Base-by-base conservation (phyloP, 2,888 invertebrate genomes). In the Drosophila suboccidentalis region DNA sequence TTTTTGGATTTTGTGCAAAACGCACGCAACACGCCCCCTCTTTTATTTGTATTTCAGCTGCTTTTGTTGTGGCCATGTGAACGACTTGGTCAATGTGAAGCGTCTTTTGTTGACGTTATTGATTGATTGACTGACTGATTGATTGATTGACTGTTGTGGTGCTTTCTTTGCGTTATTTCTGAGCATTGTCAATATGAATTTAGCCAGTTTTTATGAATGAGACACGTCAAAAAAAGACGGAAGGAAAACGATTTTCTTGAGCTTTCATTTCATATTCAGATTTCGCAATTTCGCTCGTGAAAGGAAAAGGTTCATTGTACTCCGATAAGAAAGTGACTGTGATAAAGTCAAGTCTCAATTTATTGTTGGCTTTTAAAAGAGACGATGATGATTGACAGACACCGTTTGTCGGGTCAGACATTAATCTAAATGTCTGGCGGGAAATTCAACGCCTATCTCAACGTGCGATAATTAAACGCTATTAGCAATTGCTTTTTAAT, bases 211-310 rank as follows among this genome's bases (percentile, higher is more conserved):
- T 64, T 63, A 65, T 80, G 88, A 88, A 69, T 75, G 87, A 69
- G 69, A 85, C 64, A 88, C 68, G 86, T 69, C 77, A 67, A 68
- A 74, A 74, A 29, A 19, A 26, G 1, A 71, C 87, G 85, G 88
- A 84, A 89, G 75, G 59, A 71, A 78, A 57, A 36, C 44, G 36
- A 78, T 78, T 73, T 75, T 53, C 58, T 57, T 49, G 22, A n/a
- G 15, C 66, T 57, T 78, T 75, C 44, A 57, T 61, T 61, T 55
- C 55, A 61, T 59, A 73, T 71, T 71, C 41, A 62, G 38, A 71
- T 17, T 53, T 68, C 32, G 64, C 67, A 51, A 17, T 49, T 61
- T 22, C 26, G 26, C 26, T 19, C 13, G 38, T 38, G 13, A 29
- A 29, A 11, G 0, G 22, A 44, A 19, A n/a, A 43, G 47, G 38